Conservation (phyloP, 2,797 vertebrate genomes). For the Pangasius macronema region DNA sequence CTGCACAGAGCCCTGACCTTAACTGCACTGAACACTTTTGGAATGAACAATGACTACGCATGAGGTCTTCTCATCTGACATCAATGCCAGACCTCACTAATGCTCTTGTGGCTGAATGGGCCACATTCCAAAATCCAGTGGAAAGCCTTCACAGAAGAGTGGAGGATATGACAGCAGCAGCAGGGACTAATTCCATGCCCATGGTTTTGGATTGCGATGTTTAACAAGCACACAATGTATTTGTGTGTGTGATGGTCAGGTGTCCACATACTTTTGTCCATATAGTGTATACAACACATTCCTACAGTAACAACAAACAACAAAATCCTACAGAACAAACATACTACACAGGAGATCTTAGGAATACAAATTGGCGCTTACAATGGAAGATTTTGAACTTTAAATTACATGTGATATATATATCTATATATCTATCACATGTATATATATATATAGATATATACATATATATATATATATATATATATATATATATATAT, state of each 20-base stretch:
- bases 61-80: too few species aligned
- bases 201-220: neutral
- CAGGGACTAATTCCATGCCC: neutral
- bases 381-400: neutral
- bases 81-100: too few species aligned
- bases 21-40: neutral
- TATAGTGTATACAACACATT: neutral
- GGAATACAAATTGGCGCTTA: neutral
- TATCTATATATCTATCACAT: neutral
- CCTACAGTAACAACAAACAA: neutral
- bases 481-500: too few species aligned
- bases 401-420: neutral
- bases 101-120: neutral
- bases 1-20: too few species aligned
- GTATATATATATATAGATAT: too few species aligned
- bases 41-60: too few species aligned
- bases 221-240: neutral
- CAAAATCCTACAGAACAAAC: neutral
- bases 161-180: neutral
- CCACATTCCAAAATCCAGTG: neutral
- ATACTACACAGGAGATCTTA: neutral
- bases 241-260: too few species aligned
- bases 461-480: too few species aligned
- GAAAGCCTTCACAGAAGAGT: neutral
- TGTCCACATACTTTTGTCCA: neutral